phyloP scores from a whole-genome alignment of 2,797 vertebrate species.

The Petrocephalus schoutedeni region DNA sequence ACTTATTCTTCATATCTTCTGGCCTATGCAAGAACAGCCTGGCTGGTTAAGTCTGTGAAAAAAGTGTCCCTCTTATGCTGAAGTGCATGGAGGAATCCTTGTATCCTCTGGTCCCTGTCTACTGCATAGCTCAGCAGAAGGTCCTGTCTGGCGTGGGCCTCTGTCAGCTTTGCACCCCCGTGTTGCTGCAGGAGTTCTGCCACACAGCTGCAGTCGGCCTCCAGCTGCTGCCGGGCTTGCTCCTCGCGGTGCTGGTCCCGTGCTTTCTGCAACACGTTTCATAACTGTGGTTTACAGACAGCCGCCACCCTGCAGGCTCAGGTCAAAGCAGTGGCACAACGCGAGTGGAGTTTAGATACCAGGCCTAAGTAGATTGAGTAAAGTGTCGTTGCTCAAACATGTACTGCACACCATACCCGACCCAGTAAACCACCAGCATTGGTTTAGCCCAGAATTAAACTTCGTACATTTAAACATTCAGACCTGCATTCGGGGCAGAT shows the following conservation, averaged over 20 bases:
- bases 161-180: slow-evolving; percentile 61
- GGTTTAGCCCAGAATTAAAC: background rate
- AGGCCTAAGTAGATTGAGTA: background rate
- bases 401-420: background rate
- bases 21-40: slow-evolving; percentile 42
- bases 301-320: background rate
- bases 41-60: slow-evolving; percentile 53
- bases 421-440: background rate
- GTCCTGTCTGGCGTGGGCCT: slow-evolving; percentile 63
- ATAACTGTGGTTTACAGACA: background rate
- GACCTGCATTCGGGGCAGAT: background rate
- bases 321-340: background rate
- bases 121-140: slow-evolving; percentile 67
- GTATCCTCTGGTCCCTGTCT: slow-evolving; percentile 76
- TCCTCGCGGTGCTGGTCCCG: slow-evolving; percentile 77
- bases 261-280: slow-evolving; percentile 73
- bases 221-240: slow-evolving; percentile 72
- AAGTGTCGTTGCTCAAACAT: background rate
- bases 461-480: background rate
- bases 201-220: slow-evolving; percentile 75
- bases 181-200: slow-evolving; percentile 71
- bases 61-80: slow-evolving; percentile 79
- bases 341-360: background rate
- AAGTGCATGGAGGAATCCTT: slow-evolving; percentile 76
- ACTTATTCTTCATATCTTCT: slow-evolving; percentile 2